Conservation (phyloP, 2,888 invertebrate genomes). For the Aquatica leii region DNA sequence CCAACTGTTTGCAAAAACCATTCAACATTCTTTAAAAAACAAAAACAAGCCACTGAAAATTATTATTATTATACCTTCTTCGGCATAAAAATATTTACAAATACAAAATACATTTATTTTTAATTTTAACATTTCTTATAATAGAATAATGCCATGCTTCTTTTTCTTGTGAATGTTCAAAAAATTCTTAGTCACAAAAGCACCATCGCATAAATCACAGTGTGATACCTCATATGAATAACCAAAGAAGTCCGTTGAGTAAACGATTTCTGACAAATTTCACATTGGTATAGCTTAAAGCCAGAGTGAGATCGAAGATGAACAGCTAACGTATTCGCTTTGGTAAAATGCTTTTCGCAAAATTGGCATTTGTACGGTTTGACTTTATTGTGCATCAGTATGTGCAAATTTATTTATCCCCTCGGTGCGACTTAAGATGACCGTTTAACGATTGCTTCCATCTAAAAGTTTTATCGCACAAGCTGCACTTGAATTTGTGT, state of each 20-base stretch:
- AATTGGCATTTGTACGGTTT: conserved; percentile 51
- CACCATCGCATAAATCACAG: no score
- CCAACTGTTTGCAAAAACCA: no score
- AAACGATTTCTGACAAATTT: conserved; percentile 61
- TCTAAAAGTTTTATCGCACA: conserved; percentile 1
- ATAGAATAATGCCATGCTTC: no score
- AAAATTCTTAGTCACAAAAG: no score
- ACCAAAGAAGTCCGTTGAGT: conserved; percentile 62
- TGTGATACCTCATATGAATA: no score
- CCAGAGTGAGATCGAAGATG: conserved; percentile 57
- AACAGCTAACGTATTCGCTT: conserved; percentile 52
- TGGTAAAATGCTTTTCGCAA: conserved; percentile 51
- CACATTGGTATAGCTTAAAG: conserved; percentile 55
- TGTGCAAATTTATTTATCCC: conserved; percentile 33
- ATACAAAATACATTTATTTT: no score
- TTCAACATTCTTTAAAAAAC: no score
- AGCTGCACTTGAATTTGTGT: no score
- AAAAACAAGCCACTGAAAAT: no score
- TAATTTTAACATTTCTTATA: no score
- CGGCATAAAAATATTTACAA: no score
- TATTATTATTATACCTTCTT: no score
- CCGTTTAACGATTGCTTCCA: conserved; percentile 45
- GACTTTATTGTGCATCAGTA: conserved; percentile 49
- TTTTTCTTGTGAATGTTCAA: not conserved
- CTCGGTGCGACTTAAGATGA: conserved; percentile 53